phyloP scores from a whole-genome alignment of 2,888 invertebrate species.

The Pristionchus mayeri region DNA sequence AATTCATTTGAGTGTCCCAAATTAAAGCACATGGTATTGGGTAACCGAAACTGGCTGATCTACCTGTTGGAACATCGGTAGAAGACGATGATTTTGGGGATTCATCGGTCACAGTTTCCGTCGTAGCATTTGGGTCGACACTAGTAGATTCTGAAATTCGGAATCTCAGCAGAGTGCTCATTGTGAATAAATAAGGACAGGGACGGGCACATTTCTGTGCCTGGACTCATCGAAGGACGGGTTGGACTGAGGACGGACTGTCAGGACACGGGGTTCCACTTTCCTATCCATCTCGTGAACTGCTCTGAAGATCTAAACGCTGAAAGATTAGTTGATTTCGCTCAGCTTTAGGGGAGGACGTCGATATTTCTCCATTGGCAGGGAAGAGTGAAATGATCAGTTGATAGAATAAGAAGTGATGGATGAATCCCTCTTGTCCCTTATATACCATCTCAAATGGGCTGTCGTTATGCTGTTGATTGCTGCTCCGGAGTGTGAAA shows the following conservation, averaged over 20 bases:
- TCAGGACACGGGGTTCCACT: not conserved
- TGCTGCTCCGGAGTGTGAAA: not conserved
- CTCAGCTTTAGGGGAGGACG: not conserved
- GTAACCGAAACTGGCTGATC: not conserved
- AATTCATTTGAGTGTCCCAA: too few species aligned
- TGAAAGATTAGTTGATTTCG: not conserved
- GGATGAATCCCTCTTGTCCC: not conserved
- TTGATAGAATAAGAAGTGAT: not conserved
- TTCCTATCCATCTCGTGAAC: not conserved
- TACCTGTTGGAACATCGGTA: not conserved
- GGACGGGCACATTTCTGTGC: slow-evolving; percentile 11
- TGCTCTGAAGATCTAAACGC: not conserved
- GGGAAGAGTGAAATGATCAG: not conserved
- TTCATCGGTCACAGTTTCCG: not conserved
- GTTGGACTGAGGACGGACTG: not conserved
- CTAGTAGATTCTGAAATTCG: not conserved
- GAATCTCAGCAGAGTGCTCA: not conserved
- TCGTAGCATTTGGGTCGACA: not conserved
- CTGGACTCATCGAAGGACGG: not conserved
- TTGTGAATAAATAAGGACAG: not conserved
- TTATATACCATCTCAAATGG: not conserved
- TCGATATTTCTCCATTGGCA: not conserved
- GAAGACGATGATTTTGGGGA: not conserved
- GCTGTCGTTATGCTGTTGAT: not conserved
- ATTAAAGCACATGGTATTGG: too few species aligned